Evolutionary conservation across 2,113 vertebrate species (phyloP).

Genomic region (Meriones unguiculatus): DNA sequence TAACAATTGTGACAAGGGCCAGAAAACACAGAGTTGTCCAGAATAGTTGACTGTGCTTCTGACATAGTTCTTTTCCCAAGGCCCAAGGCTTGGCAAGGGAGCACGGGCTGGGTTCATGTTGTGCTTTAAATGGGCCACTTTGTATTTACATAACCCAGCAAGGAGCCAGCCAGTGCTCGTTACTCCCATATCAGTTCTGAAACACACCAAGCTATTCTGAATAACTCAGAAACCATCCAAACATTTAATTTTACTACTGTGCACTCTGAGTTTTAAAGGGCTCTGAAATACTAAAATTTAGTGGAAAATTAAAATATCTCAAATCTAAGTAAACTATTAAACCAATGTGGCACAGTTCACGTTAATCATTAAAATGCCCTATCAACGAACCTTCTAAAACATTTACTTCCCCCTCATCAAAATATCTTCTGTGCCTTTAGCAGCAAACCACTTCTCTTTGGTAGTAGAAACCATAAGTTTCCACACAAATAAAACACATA

Average conservation of each 20-base stretch:
- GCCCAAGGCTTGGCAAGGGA: not conserved
- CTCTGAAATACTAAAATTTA: constrained; percentile 28
- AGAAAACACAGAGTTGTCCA: not conserved
- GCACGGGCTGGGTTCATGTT: fast-evolving
- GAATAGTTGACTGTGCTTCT: not conserved
- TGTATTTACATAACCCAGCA: not conserved
- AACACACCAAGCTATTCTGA: not conserved
- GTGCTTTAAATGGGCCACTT: not conserved
- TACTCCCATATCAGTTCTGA: not conserved
- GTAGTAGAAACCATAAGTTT: not conserved
- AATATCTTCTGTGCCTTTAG: not conserved
- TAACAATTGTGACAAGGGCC: not conserved
- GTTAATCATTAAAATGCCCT: constrained; percentile 77
- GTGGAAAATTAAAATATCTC: not conserved
- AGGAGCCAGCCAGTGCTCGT: not conserved
- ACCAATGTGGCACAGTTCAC: not conserved
- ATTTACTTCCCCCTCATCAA: constrained; percentile 11
- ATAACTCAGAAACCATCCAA: not conserved
- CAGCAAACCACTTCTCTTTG: not conserved
- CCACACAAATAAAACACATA: not conserved
- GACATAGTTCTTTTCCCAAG: fast-evolving
- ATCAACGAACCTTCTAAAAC: constrained; percentile 50
- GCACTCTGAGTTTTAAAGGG: not conserved
- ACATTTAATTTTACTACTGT: not conserved
- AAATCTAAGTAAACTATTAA: constrained; percentile 39